Evolutionary conservation across 2,113 vertebrate genomes (phyloP).

Genomic region (Dipodomys merriami): DNA sequence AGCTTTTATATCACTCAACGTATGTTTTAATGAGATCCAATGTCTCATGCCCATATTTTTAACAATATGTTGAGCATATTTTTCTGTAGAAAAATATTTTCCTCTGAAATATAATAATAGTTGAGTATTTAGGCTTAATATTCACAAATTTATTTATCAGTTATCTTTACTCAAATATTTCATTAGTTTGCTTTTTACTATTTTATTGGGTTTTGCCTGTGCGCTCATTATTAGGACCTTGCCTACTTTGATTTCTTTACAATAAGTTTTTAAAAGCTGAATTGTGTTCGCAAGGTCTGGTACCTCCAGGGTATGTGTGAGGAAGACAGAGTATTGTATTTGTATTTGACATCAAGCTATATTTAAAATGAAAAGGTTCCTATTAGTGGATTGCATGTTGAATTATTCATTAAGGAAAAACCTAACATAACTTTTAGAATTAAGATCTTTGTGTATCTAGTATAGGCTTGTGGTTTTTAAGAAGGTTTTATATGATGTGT

Average conservation of each 20-base stretch:
- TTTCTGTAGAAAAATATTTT: not conserved
- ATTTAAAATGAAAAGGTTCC: conserved; percentile 68
- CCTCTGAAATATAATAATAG: not conserved
- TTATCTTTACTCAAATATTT: not conserved
- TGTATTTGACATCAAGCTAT: conserved; percentile 28
- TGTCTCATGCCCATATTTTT: not conserved
- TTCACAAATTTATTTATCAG: not conserved
- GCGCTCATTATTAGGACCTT: not conserved
- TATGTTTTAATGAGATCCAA: not conserved
- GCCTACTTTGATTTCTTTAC: conserved; percentile 1
- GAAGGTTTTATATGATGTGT: conserved; percentile 43
- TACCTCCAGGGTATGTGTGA: not conserved
- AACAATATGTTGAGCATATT: not conserved
- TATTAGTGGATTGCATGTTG: conserved; percentile 53
- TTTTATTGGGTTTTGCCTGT: conserved; percentile 43
- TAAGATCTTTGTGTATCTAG: conserved; percentile 7
- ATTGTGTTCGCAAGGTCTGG: conserved; percentile 14
- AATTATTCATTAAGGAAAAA: conserved; percentile 70
- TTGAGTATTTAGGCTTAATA: not conserved
- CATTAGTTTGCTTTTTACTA: conserved; percentile 42
- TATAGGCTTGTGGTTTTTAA: not conserved
- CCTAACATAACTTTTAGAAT: conserved; percentile 27
- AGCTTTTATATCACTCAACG: not conserved
- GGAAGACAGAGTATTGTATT: too few species aligned
- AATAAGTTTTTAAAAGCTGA: conserved; percentile 28